phyloP scores from a whole-genome alignment of 2,797 vertebrate genomes.

The Xenopus petersii region DNA sequence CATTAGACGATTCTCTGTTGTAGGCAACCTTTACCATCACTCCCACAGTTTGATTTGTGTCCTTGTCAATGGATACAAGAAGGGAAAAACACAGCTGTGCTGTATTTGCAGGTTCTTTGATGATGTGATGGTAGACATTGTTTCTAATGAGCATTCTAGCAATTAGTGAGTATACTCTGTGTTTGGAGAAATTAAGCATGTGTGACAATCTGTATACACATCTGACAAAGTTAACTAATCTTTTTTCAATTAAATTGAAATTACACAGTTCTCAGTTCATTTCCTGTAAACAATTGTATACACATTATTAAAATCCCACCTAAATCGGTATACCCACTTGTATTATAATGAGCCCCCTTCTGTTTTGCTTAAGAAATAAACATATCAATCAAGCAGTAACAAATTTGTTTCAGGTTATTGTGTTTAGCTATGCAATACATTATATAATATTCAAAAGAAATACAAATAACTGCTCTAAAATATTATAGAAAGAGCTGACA shows the following conservation, averaged over 20 bases:
- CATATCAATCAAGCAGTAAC: too few species aligned
- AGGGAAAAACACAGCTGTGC: conserved; percentile 18
- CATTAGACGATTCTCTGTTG: conserved; percentile 22
- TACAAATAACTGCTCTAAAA: too few species aligned
- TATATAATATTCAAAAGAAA: too few species aligned
- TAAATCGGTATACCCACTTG: too few species aligned
- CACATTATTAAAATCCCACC: neutral
- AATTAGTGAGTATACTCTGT: conserved; percentile 10
- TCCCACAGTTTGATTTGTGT: conserved; percentile 26
- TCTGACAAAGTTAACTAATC: conserved; percentile 25
- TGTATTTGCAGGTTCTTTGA: conserved; percentile 3
- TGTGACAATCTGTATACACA: conserved; percentile 20
- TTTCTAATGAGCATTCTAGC: conserved; percentile 23
- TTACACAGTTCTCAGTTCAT: neutral
- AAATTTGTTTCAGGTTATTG: too few species aligned
- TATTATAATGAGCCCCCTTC: too few species aligned
- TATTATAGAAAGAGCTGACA: too few species aligned
- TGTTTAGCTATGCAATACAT: too few species aligned
- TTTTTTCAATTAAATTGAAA: neutral
- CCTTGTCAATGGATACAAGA: conserved; percentile 21
- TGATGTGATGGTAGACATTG: conserved; percentile 2
- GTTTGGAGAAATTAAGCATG: conserved; percentile 15
- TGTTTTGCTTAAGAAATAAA: too few species aligned
- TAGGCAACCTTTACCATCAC: conserved; percentile 20
- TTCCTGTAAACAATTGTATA: too few species aligned